Evolutionary conservation across 2,888 invertebrate genomes (phyloP).

Genomic region (Galeruca laticollis): DNA sequence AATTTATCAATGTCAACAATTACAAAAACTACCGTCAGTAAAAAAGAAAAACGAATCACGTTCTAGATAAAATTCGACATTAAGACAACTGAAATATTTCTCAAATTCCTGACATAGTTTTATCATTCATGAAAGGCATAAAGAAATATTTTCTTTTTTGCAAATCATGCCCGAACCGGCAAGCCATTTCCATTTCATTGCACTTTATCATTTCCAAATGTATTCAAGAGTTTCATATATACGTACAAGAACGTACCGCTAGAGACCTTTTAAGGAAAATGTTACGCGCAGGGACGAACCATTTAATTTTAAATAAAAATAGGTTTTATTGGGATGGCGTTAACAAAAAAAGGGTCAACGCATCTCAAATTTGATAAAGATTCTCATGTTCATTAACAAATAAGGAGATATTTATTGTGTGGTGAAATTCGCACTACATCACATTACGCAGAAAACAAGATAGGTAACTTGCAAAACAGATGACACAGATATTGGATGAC

Average conservation of each 20-base stretch:
- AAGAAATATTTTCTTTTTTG: constrained; percentile 39
- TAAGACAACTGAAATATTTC: not conserved
- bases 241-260: constrained; percentile 17
- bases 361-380: not conserved
- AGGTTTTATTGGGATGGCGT: not conserved
- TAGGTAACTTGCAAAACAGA: too few species aligned
- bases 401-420: too few species aligned
- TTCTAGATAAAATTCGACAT: not conserved
- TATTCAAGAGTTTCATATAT: constrained; percentile 38
- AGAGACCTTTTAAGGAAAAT: not conserved
- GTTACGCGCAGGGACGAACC: not conserved
- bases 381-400: too few species aligned
- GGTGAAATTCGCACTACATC: too few species aligned
- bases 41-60: not conserved
- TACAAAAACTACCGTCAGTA: not conserved
- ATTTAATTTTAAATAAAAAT: not conserved
- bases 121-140: constrained; percentile 35
- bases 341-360: not conserved
- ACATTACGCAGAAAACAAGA: too few species aligned
- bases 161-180: constrained; percentile 43
- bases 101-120: constrained; percentile 37
- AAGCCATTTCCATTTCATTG: constrained; percentile 49
- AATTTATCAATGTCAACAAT: constrained; percentile 1
- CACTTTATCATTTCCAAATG: constrained; percentile 46
- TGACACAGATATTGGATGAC: too few species aligned